A percentile compares a stretch with the other conserved stretches of the same genome.
Evolutionary conservation across 2,113 vertebrate species (phyloP).

Genomic region (Rhinopomastus cyanomelas): DNA sequence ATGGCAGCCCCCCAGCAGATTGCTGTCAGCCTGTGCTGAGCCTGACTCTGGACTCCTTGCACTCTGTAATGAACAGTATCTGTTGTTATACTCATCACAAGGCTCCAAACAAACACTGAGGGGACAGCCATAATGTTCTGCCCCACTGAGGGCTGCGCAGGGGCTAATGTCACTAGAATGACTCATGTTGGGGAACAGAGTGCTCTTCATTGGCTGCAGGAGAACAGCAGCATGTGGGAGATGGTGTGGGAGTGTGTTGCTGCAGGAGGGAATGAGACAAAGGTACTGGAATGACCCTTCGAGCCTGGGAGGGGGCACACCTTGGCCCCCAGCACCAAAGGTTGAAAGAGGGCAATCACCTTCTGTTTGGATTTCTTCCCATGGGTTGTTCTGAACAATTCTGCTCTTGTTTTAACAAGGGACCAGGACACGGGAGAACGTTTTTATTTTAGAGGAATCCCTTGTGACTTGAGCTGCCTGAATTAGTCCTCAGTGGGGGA

Average conservation of each 20-base stretch:
- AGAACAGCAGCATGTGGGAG: background rate
- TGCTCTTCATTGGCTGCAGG: background rate
- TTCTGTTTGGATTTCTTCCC: background rate
- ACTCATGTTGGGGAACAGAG: constrained; percentile 23
- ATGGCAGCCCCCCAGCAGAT: background rate
- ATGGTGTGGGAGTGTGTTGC: background rate
- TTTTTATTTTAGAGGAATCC: constrained; percentile 21
- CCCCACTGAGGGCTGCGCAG: background rate
- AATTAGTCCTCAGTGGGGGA: background rate
- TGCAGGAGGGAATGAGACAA: background rate
- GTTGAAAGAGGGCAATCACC: background rate
- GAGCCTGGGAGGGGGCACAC: background rate
- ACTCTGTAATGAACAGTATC: background rate
- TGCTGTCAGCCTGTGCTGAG: background rate
- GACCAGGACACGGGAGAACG: accelerated
- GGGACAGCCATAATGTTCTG: background rate
- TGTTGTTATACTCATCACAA: background rate
- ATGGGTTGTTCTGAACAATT: constrained; percentile 7
- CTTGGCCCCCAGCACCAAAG: background rate
- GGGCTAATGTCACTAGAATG: constrained; percentile 22
- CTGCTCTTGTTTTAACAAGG: background rate
- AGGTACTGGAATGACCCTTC: constrained; percentile 10
- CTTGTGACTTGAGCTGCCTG: background rate
- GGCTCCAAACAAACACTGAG: background rate
- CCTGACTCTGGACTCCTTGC: background rate